Base-by-base conservation (phyloP, 2,797 vertebrate species). In the Aulostomus chinensis region DNA sequence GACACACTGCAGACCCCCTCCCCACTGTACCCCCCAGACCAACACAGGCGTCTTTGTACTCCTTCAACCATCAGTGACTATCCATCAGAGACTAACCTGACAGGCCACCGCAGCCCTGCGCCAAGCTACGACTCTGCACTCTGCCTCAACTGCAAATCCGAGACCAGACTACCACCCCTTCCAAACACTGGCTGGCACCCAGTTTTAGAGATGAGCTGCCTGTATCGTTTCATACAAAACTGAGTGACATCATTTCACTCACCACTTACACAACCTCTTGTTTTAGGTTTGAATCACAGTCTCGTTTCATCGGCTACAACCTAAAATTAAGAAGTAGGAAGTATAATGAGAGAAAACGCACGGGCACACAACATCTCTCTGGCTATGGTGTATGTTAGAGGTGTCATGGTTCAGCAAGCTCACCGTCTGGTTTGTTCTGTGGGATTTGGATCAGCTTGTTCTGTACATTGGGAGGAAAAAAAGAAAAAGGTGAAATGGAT, bases 21-120 rank as follows among this genome's bases (percentile, higher is more conserved):
- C 83, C 78, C 51, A 48, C 81, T 62, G 55, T 14, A 74, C 74
- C 80, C 49, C 30, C 59, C 78, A 3, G 45, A 84, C 90, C 86
- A 86, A 95, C 93, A 93, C 91, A 80, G 76, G 63, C 37, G 65
- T 86, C 94, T 97, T 99, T 99, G 96, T 98, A 88, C 80, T 90
- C 81, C 33, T 54, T 76, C 81, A 64, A 84, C 93, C 96, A 98
- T 93, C 93, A 93, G 95, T 87, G 93, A 46, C 81, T 67, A 96
- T 97, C 95, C 95, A 92, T 99, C 96, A 98, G 85, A 64, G 86
- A 63, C 78, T 92, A 94, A 95, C 93, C 91, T 94, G 97, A 98
- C 96, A 99, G 94, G 89, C 80, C 51, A 51, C 57, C 10, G 64
- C 77, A 68, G 65, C 58, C 82, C 67, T 49, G 58, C 62, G 54